Evolutionary conservation across 2,888 invertebrate genomes (phyloP), one percentile per base, ranked within the genome.

Genomic region (Dasypogon diadema): DNA sequence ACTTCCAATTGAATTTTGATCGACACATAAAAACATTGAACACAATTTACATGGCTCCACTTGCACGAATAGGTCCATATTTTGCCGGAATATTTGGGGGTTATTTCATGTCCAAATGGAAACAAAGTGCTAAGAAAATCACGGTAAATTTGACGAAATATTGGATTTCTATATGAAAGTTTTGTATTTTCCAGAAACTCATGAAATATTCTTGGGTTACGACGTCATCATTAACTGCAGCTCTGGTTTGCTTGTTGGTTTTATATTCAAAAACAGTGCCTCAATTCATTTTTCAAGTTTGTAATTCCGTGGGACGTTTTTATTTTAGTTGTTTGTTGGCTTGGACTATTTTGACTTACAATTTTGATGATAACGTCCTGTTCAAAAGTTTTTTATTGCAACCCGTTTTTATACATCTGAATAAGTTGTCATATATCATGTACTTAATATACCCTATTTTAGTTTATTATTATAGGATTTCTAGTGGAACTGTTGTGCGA

Each of bases 371-470:
- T 14, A 8, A 26, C n/a, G n/a, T 14, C 26, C 4, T 10, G 6
- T n/a, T 56, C 2, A 26, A 26, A n/a, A 8, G 30, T 4, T 26
- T 24, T 8, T 6, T 56, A 14, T 26, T n/a, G 8, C 56, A 56
- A 14, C 12, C n/a, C 2, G 6, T 37, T 65, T 65, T 65, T n/a
- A n/a, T 8, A 3, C 65, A 65, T 21, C 24, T 65, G 2, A 65
- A 30, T 42, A 65, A 65, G 10, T 18, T 65, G 8, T 22, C 65
- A 5, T 65, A 65, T 18, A 65, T 22, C 21, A 65, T 46, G 65
- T 65, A 42, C 26, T 21, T 65, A 8, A 8, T 65, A 10, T 42
- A 65, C 21, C 65, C 65, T 8, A 21, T 65, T 18, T 6, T 65
- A 18, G 24, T 46, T n/a, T 12, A 8, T 14, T n/a, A 46, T 14